Evolutionary conservation across 2,888 invertebrate genomes (phyloP).

Genomic region (Nymphalis urticae): DNA sequence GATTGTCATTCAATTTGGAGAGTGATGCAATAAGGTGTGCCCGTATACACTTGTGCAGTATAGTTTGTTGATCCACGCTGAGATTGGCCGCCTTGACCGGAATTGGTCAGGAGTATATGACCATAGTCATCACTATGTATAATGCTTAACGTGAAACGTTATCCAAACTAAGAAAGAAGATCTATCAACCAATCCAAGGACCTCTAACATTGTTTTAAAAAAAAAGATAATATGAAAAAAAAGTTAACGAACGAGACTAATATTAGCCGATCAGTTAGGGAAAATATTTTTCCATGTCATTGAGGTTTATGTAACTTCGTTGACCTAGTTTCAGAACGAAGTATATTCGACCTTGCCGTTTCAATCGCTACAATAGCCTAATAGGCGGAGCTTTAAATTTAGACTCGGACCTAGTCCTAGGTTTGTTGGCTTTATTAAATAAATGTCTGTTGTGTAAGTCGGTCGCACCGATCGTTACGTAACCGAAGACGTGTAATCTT

Average conservation of each 20-base stretch:
- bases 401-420: constrained; percentile 10
- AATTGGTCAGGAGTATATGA: too few species aligned
- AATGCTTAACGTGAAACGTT: too few species aligned
- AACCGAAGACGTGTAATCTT: neutral
- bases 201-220: too few species aligned
- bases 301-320: neutral
- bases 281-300: constrained; percentile 4
- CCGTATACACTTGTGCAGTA: too few species aligned
- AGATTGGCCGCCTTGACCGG: too few species aligned
- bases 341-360: constrained; percentile 40
- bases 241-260: neutral
- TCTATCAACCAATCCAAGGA: too few species aligned
- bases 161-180: too few species aligned
- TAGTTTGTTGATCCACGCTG: too few species aligned
- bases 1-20: too few species aligned
- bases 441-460: constrained; percentile 2
- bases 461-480: neutral
- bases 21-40: too few species aligned
- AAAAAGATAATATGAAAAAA: too few species aligned
- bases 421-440: constrained; percentile 9
- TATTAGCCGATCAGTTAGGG: neutral
- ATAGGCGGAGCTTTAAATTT: constrained; percentile 29
- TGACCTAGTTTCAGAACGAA: constrained; percentile 41
- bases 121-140: too few species aligned
- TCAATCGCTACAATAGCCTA: constrained; percentile 39